Conservation (phyloP, 2,888 invertebrate species). For the Ichneumoninae sp. region DNA sequence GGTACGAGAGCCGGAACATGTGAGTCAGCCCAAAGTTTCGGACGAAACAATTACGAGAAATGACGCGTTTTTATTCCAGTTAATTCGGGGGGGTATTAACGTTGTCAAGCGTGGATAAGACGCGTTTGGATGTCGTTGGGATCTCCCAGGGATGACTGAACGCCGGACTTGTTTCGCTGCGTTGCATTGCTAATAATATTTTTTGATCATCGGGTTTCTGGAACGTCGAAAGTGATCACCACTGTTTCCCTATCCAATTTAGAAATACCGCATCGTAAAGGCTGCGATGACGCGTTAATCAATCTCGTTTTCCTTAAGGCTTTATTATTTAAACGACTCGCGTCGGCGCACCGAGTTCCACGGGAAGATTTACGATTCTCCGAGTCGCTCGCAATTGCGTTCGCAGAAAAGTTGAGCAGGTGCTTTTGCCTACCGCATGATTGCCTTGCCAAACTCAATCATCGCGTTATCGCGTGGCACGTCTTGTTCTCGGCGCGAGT, state of each 20-base stretch:
- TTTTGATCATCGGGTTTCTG: background rate
- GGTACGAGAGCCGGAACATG: background rate
- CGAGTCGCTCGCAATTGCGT: background rate
- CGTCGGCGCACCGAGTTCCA: background rate
- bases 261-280: background rate
- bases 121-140: background rate
- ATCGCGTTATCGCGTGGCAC: background rate
- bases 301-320: background rate
- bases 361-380: background rate
- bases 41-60: conserved; percentile 5
- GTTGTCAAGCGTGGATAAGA: background rate
- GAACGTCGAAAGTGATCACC: background rate
- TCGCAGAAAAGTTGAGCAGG: conserved; percentile 1
- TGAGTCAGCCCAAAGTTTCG: background rate
- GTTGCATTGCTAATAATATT: background rate
- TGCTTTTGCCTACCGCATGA: background rate
- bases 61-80: background rate
- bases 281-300: background rate
- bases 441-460: conserved; percentile 14
- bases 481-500: background rate
- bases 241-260: background rate
- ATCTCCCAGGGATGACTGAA: background rate
- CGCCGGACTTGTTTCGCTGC: background rate
- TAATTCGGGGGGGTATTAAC: background rate
- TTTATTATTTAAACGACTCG: background rate